These are phyloP conservation scores for Onychomys leucogaster DNA, from an alignment of 2,797 vertebrate genomes.

Conservation along the genomic window DNA sequence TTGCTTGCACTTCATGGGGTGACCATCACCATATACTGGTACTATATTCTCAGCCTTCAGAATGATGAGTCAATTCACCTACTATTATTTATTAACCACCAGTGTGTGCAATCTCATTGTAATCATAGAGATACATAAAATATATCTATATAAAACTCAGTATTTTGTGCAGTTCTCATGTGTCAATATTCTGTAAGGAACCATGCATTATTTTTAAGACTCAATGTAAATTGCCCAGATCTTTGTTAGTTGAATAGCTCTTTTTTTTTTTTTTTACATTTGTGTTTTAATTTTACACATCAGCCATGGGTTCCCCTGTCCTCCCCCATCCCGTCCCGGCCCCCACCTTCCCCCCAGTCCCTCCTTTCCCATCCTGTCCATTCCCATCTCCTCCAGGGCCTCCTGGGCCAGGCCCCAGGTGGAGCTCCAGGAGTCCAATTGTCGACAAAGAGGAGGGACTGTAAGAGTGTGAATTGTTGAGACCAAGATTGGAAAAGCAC, in stretches of 20 bases:
- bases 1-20: neutral
- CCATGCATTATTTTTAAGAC: neutral
- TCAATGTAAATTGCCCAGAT: neutral
- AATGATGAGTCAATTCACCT: neutral
- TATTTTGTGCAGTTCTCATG: neutral
- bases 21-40: neutral
- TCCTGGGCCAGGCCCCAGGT: too few relatives aligned
- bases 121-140: neutral
- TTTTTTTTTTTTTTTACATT: too few relatives aligned
- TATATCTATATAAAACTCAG: neutral
- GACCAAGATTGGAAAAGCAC: too few relatives aligned
- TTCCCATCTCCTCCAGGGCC: too few relatives aligned
- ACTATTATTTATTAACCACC: neutral
- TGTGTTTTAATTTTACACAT: too few relatives aligned
- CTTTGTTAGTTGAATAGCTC: neutral
- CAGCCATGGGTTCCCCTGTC: too few relatives aligned
- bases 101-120: neutral
- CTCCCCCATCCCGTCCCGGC: too few relatives aligned
- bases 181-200: neutral
- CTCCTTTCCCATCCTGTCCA: too few relatives aligned
- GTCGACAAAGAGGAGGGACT: too few relatives aligned
- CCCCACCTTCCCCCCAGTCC: too few relatives aligned
- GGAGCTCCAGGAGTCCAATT: too few relatives aligned
- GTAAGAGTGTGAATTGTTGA: too few relatives aligned
- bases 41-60: fast-evolving